Conservation (phyloP, 2,888 invertebrate genomes). For the Cantharis lateralis region DNA sequence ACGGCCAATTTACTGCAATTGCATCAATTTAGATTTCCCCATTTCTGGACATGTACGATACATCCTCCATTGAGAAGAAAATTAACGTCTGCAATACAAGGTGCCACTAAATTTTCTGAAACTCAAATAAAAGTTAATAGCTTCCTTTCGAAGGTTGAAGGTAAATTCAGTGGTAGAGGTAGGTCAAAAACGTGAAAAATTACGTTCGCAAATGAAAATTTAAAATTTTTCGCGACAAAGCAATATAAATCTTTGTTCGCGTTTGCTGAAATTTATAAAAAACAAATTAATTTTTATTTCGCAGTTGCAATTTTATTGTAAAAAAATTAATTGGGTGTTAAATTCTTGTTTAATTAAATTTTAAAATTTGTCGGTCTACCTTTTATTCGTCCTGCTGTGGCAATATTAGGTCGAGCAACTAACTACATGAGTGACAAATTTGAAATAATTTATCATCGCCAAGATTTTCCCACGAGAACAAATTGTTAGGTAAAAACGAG, state of each 20-base stretch:
- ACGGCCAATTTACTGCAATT: slow-evolving; percentile 31
- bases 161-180: too few species aligned
- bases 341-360: background rate
- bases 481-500: background rate
- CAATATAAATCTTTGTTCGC: background rate
- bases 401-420: background rate
- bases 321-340: background rate
- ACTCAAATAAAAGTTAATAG: background rate
- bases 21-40: slow-evolving; percentile 25
- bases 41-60: background rate
- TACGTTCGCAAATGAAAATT: too few species aligned
- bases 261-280: background rate
- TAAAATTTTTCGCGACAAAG: background rate
- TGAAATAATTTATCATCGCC: background rate
- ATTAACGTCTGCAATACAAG: background rate
- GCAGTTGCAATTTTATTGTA: background rate
- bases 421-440: background rate
- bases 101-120: background rate
- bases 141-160: background rate
- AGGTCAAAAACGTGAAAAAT: too few species aligned
- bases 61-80: background rate
- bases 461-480: background rate
- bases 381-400: background rate
- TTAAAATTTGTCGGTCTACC: background rate
- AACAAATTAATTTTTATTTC: background rate